Percentiles rank a stretch among this genome's conserved stretches.
phyloP scores from a whole-genome alignment of 2,888 invertebrate genomes.

The Mactromeris polynyma region DNA sequence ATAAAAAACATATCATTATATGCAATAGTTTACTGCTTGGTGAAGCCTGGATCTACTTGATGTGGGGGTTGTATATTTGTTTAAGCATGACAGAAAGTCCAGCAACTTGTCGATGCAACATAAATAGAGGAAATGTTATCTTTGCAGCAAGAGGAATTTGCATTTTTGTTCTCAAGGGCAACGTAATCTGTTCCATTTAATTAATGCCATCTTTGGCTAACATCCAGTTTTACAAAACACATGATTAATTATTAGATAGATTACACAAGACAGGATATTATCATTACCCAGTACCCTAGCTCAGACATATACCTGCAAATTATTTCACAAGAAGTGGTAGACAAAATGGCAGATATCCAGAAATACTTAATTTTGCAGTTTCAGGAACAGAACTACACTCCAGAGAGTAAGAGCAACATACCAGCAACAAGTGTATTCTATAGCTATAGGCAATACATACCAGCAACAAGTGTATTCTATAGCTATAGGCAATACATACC shows the following conservation, averaged over 20 bases:
- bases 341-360: background rate
- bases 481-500: too few species aligned
- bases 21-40: too few species aligned
- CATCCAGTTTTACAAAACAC: slow-evolving; percentile 6
- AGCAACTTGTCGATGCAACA: background rate
- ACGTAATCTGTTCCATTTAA: background rate
- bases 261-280: slow-evolving; percentile 8
- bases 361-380: background rate
- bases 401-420: too few species aligned
- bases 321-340: background rate
- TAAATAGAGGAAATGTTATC: background rate
- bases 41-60: too few species aligned
- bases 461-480: too few species aligned
- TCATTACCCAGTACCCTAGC: background rate
- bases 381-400: background rate
- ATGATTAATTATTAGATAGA: background rate
- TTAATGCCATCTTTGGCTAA: background rate
- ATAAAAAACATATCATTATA: too few species aligned
- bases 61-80: too few species aligned
- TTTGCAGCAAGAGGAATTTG: background rate
- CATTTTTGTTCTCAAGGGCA: background rate
- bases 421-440: too few species aligned
- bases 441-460: too few species aligned
- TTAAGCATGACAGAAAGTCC: background rate
- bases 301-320: background rate